phyloP scores from a whole-genome alignment of 2,888 invertebrate genomes.

The Apamea anceps region DNA sequence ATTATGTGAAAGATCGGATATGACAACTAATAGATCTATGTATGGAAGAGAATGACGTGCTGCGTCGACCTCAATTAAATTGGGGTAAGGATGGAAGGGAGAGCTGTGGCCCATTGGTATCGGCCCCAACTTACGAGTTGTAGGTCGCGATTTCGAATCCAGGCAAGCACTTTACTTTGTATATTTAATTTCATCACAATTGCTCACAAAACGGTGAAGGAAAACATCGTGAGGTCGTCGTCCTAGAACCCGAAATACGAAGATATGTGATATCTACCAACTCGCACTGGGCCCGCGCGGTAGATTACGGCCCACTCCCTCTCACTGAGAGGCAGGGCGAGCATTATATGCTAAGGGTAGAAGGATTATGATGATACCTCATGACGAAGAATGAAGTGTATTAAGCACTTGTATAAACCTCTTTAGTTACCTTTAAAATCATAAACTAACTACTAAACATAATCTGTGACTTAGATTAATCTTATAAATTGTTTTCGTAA shows the following conservation, averaged over 20 bases:
- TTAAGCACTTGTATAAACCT: neutral
- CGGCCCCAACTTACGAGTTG: neutral
- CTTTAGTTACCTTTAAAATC: constrained; percentile 2
- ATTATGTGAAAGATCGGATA: neutral
- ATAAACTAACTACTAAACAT: constrained; percentile 20
- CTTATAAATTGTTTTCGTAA: constrained; percentile 53
- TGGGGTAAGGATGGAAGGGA: neutral
- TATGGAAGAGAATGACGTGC: neutral
- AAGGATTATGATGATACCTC: neutral
- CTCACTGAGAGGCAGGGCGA: neutral
- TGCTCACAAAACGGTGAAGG: no score
- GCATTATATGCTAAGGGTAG: neutral
- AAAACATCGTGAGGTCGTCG: no score
- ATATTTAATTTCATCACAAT: neutral
- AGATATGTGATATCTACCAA: no score
- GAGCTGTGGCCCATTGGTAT: neutral
- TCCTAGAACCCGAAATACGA: no score
- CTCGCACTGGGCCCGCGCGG: no score
- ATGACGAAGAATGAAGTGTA: neutral
- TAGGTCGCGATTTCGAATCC: no score
- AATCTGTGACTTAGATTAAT: constrained; percentile 56
- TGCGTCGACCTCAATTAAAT: neutral
- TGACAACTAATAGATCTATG: neutral
- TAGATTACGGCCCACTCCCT: no score
- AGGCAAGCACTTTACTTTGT: neutral